Base-by-base conservation (phyloP, 2,113 vertebrate genomes). In the Ceyx melanurus region DNA sequence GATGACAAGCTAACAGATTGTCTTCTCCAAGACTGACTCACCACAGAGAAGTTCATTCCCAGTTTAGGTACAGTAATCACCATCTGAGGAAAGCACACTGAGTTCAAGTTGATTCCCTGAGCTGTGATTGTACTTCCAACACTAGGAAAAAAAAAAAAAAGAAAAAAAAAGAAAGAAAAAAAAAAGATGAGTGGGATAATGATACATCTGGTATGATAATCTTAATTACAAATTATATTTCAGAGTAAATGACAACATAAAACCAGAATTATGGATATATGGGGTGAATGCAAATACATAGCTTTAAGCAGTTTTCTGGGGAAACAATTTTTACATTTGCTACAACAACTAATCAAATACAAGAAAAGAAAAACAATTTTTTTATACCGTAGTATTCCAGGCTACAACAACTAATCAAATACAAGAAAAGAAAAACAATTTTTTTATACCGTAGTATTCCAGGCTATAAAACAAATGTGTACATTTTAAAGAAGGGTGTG, bases 81-180 rank as follows among this genome's bases (percentile, higher is more conserved):
- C 98, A 99, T 99, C 97, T 97, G 98, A 80, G 99, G 98, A 78
- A 98, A 98, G 86, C 98, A 98, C 83, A 98, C 98, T 11, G 98
- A 99, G 94, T 99, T 98, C 87, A 99, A 97, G 96, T 98, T 98
- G 96, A 97, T 98, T 80, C 99, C 99, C 74, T 98, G 97, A 93
- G 97, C 99, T 33, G 98, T 98, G 93, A 99, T 98, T 46, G 99
- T 99, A 97, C 99, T 99, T 96, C 99, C 99, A 91, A 99, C 99
- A 75, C 99, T 99, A 95, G 56, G 51, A 86, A 97, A 87, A 95
- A 86, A 79, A 92, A 87, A 64, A 93, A 87, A 89, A 77, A 77
- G 6, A 51, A 15, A 12, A 12, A 73, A 60, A 33, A 13, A 87
- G 95, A 87, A 29, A 87, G 74, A 77, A 6, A 50, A 18, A 17